Conservation (phyloP, 2,888 invertebrate species). For the Lacanobia wlatinum region DNA sequence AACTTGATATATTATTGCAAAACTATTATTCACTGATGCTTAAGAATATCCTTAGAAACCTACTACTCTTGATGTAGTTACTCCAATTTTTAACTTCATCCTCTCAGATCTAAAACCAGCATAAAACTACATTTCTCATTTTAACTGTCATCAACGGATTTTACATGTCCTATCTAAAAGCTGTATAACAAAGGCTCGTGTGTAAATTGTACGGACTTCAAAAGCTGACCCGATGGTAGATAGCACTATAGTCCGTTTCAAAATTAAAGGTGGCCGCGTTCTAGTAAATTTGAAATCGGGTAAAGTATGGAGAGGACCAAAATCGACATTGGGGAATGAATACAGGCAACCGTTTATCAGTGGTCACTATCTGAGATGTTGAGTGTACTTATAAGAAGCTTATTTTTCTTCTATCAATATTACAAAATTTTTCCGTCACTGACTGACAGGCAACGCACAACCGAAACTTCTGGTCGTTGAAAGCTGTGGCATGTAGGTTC, state of each 20-base stretch:
- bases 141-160: not conserved
- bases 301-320: conserved; percentile 3
- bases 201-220: conserved; percentile 13
- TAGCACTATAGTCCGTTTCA: conserved; percentile 4
- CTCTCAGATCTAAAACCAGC: not conserved
- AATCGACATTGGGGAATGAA: not conserved
- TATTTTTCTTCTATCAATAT: too few species aligned
- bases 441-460: too few species aligned
- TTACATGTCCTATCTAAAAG: not conserved
- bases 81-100: not conserved
- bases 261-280: conserved; percentile 29
- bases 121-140: not conserved
- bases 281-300: conserved; percentile 13
- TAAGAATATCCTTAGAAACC: too few species aligned
- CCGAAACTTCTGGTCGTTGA: too few species aligned
- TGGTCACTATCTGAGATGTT: not conserved
- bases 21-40: too few species aligned
- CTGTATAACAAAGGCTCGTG: conserved; percentile 11
- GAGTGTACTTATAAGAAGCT: too few species aligned
- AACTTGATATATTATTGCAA: too few species aligned
- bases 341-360: not conserved
- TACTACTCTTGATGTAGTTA: too few species aligned
- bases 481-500: too few species aligned
- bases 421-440: too few species aligned
- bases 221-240: not conserved